A percentile compares a stretch with the other conserved stretches of the same genome.
phyloP scores from a whole-genome alignment of 2,797 vertebrate genomes.

The Hippocampus kuda region DNA sequence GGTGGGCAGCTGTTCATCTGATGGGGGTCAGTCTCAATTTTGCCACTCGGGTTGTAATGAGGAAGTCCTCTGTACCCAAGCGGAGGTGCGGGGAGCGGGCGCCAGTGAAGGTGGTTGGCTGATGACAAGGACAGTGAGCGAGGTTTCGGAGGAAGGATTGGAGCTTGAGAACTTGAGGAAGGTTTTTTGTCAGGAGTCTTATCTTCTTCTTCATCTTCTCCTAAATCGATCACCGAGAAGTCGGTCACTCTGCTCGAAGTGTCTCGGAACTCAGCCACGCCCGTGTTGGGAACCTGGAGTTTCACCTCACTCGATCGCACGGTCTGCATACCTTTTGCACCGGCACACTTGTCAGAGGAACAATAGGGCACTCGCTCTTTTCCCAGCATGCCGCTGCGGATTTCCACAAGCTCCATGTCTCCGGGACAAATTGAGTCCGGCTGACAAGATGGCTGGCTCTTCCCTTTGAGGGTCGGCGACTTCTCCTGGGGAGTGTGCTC shows the following conservation, averaged over 20 bases:
- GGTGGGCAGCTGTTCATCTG: conserved; percentile 67
- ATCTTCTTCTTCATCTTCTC: conserved; percentile 58
- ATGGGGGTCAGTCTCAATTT: conserved; percentile 72
- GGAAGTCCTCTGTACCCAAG: conserved; percentile 63
- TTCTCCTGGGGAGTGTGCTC: conserved; percentile 78
- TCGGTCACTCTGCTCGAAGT: conserved; percentile 66
- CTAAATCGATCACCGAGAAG: conserved; percentile 70
- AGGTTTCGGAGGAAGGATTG: conserved; percentile 70
- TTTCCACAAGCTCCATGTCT: conserved; percentile 72
- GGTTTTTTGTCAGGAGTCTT: conserved; percentile 41
- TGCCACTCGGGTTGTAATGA: conserved; percentile 60
- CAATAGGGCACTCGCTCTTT: conserved; percentile 62
- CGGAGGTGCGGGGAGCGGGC: conserved; percentile 69
- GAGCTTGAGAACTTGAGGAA: conserved; percentile 48
- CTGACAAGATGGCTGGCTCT: conserved; percentile 35
- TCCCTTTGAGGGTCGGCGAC: conserved; percentile 65
- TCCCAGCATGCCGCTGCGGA: conserved; percentile 60
- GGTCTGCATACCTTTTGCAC: conserved; percentile 57
- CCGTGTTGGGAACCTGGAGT: conserved; percentile 64
- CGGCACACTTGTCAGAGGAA: conserved; percentile 43
- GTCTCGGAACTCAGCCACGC: conserved; percentile 69
- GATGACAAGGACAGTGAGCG: conserved; percentile 70
- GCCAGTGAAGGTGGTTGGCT: conserved; percentile 61
- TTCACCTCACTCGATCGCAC: conserved; percentile 67
- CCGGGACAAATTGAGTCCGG: conserved; percentile 48